Base-by-base conservation (phyloP, 1,140 invertebrate genomes). In the Dolichoris vasculosae region DNA sequence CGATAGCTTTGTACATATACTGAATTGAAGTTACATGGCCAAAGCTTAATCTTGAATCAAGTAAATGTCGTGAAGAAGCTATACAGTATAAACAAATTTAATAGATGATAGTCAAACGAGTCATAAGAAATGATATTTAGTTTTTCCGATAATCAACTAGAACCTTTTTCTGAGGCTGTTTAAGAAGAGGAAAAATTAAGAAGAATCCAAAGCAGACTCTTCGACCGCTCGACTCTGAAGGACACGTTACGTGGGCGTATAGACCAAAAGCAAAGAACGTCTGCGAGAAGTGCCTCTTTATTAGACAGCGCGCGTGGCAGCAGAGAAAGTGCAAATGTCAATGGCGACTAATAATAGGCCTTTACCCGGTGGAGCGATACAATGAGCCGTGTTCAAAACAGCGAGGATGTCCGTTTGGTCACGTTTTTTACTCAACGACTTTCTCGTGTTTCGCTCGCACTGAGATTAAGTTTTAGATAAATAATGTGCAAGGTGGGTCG, bases 251-350 rank as follows among this genome's bases (percentile, higher is more conserved):
- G 81, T 83, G 81, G 82, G 55, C 48, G n/a, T 32, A 46, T 38
- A n/a, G 67, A 51, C 20, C 67, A 46, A 35, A 63, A 79, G 32
- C 55, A 40, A 80, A 30, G n/a, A 67, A 46, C 38, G 76, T 59
- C 46, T 77, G 78, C 43, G 64, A 59, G 55, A 20, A 26, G 23
- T 59, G 55, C 3, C 32, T 75, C 15, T 73, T 75, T 75, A 73
- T 82, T 75, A 59, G 67, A 59, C 46, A n/a, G 43, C 38, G 46
- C 59, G 43, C 83, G 76, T 64, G 63, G 55, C 73, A 43, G 79
- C 73, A 35, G 87, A 89, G 88, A 88, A 89, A 88, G 87, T 87
- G 87, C 82, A 88, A 89, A 89, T 89, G 89, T 89, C 89, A 90
- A 88, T 89, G 88, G 88, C 89, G 83, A 88, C 80, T 89, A 89